These are phyloP conservation scores for Amphibalanus amphitrite DNA, from an alignment of 1,140 invertebrate genomes.

Conservation along the genomic window DNA sequence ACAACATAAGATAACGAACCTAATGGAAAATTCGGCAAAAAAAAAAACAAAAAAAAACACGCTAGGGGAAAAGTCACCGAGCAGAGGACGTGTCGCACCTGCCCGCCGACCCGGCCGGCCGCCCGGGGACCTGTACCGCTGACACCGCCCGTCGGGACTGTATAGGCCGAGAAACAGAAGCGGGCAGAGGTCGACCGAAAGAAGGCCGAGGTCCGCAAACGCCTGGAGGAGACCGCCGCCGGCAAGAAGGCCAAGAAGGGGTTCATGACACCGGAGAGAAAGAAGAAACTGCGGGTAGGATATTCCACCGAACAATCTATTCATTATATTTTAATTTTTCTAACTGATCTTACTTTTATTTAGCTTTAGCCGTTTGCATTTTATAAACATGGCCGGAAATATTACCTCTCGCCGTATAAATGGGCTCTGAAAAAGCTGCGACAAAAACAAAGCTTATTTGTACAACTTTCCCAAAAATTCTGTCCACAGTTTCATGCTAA, in stretches of 20 bases:
- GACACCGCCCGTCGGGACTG: too few species aligned
- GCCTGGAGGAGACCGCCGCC: constrained; percentile 86
- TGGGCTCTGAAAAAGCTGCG: too few species aligned
- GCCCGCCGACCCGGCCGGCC: too few species aligned
- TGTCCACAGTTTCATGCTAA: too few species aligned
- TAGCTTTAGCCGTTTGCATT: background rate
- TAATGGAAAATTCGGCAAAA: too few species aligned
- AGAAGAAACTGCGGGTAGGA: constrained; percentile 81
- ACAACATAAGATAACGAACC: too few species aligned
- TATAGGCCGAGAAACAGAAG: constrained; percentile 66
- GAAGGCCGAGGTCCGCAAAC: constrained; percentile 84
- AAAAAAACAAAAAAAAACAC: too few species aligned
- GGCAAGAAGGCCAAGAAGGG: constrained; percentile 94
- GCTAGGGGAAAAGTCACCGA: too few species aligned
- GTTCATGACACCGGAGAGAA: constrained; percentile 96
- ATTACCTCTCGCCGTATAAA: constrained; percentile 11
- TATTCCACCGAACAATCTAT: background rate
- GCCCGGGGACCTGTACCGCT: too few species aligned
- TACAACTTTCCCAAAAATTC: too few species aligned
- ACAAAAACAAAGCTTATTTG: too few species aligned
- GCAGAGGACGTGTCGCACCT: too few species aligned
- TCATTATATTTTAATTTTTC: constrained; percentile 6
- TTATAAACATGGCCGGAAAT: background rate
- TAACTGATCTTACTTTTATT: constrained; percentile 9
- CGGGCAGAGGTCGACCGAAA: constrained; percentile 85